Evolutionary conservation across 64 coral and sea anemone genomes (phyloP).

Genomic region (Stichodactyla helianthus): DNA sequence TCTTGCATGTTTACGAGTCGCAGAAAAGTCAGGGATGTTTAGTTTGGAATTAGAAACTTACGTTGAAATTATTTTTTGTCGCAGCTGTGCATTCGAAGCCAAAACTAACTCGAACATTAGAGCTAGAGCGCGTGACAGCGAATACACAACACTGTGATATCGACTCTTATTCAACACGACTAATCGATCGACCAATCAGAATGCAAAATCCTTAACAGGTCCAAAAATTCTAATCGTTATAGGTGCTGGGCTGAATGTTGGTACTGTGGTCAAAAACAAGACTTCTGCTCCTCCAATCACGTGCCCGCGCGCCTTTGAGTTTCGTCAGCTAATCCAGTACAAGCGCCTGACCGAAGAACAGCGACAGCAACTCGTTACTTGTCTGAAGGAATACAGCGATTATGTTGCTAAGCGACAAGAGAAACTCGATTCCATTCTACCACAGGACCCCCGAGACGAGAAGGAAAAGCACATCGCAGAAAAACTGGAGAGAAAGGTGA

Average conservation of each 20-base stretch:
- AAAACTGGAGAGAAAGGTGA: conserved; percentile 59
- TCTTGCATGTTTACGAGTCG: too few species aligned
- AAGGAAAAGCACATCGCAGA: conserved; percentile 68
- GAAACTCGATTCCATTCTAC: conserved; percentile 60
- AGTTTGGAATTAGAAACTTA: too few species aligned
- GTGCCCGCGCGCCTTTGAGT: conserved; percentile 64
- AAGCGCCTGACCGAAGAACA: conserved; percentile 61
- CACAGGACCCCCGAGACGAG: conserved; percentile 77
- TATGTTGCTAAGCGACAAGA: conserved; percentile 58
- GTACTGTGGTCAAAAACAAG: conserved; percentile 40
- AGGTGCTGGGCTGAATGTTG: conserved; percentile 75
- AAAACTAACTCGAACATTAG: too few species aligned
- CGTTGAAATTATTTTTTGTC: too few species aligned
- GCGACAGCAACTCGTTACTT: conserved; percentile 45
- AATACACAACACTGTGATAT: too few species aligned
- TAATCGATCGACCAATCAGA: neutral
- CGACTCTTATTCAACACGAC: too few species aligned
- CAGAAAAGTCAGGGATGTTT: too few species aligned
- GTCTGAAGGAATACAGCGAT: conserved; percentile 71
- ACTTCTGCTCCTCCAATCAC: conserved; percentile 38
- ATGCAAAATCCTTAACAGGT: neutral
- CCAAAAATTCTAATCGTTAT: neutral
- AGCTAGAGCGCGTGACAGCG: too few species aligned
- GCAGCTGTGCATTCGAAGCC: too few species aligned
- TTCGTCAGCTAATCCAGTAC: conserved; percentile 80